These are phyloP conservation scores for Auanema sp. DNA, from an alignment of 2,888 invertebrate species.

Conservation along the genomic window DNA sequence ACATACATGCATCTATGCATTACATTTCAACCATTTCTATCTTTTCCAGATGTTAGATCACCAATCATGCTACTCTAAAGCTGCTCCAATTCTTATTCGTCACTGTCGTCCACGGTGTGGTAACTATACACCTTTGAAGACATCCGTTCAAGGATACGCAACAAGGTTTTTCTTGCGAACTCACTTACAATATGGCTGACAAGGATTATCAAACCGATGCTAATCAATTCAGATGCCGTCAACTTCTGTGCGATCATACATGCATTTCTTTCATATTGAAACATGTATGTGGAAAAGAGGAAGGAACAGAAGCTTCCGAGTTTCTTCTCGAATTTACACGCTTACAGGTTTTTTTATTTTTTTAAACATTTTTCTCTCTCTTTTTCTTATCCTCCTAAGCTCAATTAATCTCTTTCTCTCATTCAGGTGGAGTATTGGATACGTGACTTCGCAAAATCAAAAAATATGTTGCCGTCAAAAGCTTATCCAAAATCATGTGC, in stretches of 20 bases:
- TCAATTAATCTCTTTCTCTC: background rate
- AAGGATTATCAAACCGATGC: background rate
- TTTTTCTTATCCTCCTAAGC: background rate
- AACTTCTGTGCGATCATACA: slow-evolving; percentile 59
- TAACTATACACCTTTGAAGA: slow-evolving; percentile 51
- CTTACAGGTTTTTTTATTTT: slow-evolving; percentile 44
- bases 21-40: background rate
- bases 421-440: slow-evolving; percentile 62
- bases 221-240: slow-evolving; percentile 49
- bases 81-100: slow-evolving; percentile 50
- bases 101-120: slow-evolving; percentile 57
- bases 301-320: slow-evolving; percentile 45
- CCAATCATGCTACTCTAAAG: slow-evolving; percentile 50
- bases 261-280: slow-evolving; percentile 55
- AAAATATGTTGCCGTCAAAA: slow-evolving; percentile 15
- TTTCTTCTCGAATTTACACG: slow-evolving; percentile 59
- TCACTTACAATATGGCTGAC: background rate
- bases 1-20: background rate
- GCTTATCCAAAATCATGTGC: slow-evolving; percentile 44
- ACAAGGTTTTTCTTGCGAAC: slow-evolving; percentile 28
- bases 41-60: slow-evolving; percentile 51
- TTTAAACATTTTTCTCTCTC: background rate
- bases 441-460: slow-evolving; percentile 37
- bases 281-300: slow-evolving; percentile 44
- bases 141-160: slow-evolving; percentile 51